Evolutionary conservation across 2,797 vertebrate species (phyloP).

Genomic region (Cryptoblepharus egeriae): DNA sequence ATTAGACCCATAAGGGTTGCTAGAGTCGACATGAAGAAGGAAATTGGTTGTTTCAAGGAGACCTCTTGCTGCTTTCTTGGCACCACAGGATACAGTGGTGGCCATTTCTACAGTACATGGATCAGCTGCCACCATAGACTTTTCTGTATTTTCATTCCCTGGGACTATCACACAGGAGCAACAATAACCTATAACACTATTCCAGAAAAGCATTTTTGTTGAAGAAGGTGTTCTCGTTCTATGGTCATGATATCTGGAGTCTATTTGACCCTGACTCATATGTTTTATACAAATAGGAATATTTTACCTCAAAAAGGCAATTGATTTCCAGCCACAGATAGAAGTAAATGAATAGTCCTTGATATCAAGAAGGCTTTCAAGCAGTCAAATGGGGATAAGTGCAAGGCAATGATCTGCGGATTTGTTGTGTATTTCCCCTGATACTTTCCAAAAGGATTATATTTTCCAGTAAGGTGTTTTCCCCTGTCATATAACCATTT

Average conservation of each 20-base stretch:
- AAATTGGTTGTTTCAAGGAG: too few relatives aligned
- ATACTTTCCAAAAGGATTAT: constrained; percentile 16
- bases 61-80: too few relatives aligned
- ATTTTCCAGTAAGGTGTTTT: constrained; percentile 40
- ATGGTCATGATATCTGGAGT: constrained; percentile 20
- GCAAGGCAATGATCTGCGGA: constrained; percentile 25
- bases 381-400: not conserved
- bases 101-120: too few relatives aligned
- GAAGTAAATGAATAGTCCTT: constrained; percentile 34
- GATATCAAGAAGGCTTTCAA: constrained; percentile 28
- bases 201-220: constrained; percentile 27
- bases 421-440: constrained; percentile 25
- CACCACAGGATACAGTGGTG: too few relatives aligned
- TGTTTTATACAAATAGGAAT: constrained; percentile 23
- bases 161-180: too few relatives aligned
- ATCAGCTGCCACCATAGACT: too few relatives aligned
- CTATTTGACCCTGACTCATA: constrained; percentile 33
- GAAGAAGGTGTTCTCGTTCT: not conserved
- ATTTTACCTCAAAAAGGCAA: constrained; percentile 12
- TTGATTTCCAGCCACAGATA: constrained; percentile 49
- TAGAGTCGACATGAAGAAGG: too few relatives aligned
- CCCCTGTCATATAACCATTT: constrained; percentile 28
- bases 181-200: not conserved
- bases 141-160: not conserved
- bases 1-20: too few relatives aligned